These are phyloP conservation scores for Muscicapa comitata DNA, from an alignment of 2,797 vertebrate species.

Conservation along the genomic window DNA sequence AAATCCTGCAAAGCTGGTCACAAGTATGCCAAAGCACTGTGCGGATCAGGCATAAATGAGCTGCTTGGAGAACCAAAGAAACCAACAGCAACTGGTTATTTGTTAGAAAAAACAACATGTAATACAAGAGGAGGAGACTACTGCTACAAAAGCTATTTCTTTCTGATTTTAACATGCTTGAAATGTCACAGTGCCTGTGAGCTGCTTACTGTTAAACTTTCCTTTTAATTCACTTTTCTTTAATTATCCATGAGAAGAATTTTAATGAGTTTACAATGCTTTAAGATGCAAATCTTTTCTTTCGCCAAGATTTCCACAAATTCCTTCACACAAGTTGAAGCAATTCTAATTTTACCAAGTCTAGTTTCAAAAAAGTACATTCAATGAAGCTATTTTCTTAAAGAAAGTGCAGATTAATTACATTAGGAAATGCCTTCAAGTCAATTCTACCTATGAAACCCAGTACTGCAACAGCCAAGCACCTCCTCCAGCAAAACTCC, in stretches of 20 bases:
- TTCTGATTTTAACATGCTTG: constrained; percentile 62
- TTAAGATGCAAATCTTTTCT: constrained; percentile 81
- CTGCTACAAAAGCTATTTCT: constrained; percentile 60
- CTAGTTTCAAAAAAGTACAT: neutral
- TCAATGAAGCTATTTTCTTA: neutral
- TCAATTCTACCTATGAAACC: neutral
- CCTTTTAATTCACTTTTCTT: constrained; percentile 65
- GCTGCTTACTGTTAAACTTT: constrained; percentile 65
- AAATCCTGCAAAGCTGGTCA: neutral
- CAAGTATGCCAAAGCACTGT: neutral
- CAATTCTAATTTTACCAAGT: neutral
- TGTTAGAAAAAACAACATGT: neutral
- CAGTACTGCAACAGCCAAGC: neutral
- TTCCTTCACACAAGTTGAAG: neutral
- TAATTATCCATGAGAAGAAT: constrained; percentile 77
- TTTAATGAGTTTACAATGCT: constrained; percentile 77
- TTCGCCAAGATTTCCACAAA: constrained; percentile 19
- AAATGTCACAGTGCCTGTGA: constrained; percentile 42
- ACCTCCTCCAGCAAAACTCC: neutral
- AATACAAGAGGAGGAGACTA: constrained; percentile 53
- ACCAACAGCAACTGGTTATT: neutral
- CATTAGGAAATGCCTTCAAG: neutral
- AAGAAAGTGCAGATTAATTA: neutral
- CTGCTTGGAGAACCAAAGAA: neutral
- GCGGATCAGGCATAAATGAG: neutral